These are phyloP conservation scores for Falco columbarius DNA, from an alignment of 2,797 vertebrate genomes.

Conservation along the genomic window DNA sequence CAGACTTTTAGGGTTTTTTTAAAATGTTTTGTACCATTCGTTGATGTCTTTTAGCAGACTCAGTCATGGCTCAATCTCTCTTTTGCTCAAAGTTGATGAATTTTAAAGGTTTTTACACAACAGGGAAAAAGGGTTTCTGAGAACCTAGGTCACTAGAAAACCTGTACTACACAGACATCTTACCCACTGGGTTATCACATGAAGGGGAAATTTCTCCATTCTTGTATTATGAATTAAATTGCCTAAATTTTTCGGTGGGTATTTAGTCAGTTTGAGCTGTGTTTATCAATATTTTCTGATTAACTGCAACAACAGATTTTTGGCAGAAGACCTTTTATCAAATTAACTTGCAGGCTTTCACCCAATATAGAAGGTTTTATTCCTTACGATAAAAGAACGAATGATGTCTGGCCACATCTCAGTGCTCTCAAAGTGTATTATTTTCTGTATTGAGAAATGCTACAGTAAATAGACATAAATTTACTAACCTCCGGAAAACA, in stretches of 20 bases:
- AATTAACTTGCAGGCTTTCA: not conserved
- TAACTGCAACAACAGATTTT: not conserved
- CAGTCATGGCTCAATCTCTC: not conserved
- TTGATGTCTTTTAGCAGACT: not conserved
- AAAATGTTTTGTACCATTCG: not conserved
- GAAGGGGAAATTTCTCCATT: not conserved
- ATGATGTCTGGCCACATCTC: not conserved
- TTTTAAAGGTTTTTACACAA: not conserved
- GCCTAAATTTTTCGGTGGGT: not conserved
- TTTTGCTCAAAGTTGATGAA: not conserved
- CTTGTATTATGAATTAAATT: not conserved
- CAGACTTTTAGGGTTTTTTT: accelerated
- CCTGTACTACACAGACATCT: not conserved
- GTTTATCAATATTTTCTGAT: not conserved
- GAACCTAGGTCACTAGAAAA: not conserved
- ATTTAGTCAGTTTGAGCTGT: not conserved
- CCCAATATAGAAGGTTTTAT: not conserved
- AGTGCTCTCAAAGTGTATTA: not conserved
- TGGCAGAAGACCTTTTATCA: not conserved
- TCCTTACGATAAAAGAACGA: not conserved
- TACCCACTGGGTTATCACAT: not conserved
- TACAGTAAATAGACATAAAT: not conserved
- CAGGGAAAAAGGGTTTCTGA: not conserved
- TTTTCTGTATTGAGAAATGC: not conserved
- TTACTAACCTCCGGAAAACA: not conserved